Evolutionary conservation across 2,113 vertebrate species (phyloP).

Genomic region (Osmerus eperlanus): DNA sequence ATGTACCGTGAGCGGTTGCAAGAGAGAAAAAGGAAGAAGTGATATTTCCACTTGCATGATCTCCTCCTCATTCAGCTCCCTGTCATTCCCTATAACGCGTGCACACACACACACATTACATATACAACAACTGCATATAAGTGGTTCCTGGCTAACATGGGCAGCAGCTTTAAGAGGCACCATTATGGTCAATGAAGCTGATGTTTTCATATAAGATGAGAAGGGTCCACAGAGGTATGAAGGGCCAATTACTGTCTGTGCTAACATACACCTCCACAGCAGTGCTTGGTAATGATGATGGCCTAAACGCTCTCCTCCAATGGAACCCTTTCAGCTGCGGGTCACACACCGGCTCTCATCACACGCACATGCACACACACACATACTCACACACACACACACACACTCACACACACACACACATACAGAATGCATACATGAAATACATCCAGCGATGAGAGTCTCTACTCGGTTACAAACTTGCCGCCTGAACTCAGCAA

Average conservation of each 20-base stretch:
- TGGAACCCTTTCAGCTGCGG: conserved; percentile 73
- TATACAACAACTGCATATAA: not conserved
- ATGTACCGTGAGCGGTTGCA: not conserved
- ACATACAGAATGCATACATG: conserved; percentile 30
- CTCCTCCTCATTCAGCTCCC: not conserved
- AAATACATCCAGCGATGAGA: conserved; percentile 1
- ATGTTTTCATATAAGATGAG: conserved; percentile 72
- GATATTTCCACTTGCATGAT: conserved; percentile 15
- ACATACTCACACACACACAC: not conserved
- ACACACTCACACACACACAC: not conserved
- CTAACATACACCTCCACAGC: conserved; percentile 69
- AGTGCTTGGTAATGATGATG: conserved; percentile 73
- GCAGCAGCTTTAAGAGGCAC: conserved; percentile 59
- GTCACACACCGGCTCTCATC: not conserved
- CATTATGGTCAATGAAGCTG: conserved; percentile 61
- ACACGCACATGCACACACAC: conserved; percentile 1
- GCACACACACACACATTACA: not conserved
- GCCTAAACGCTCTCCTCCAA: conserved; percentile 83
- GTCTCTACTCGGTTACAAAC: conserved; percentile 27
- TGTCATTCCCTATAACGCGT: not conserved
- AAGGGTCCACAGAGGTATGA: conserved; percentile 76
- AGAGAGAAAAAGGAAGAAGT: not conserved
- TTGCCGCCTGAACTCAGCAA: too few species aligned
- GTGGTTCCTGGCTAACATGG: conserved; percentile 53
- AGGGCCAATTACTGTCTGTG: conserved; percentile 80